These are phyloP conservation scores for Syngnathus floridae DNA, from an alignment of 2,113 vertebrate genomes.

Conservation along the genomic window DNA sequence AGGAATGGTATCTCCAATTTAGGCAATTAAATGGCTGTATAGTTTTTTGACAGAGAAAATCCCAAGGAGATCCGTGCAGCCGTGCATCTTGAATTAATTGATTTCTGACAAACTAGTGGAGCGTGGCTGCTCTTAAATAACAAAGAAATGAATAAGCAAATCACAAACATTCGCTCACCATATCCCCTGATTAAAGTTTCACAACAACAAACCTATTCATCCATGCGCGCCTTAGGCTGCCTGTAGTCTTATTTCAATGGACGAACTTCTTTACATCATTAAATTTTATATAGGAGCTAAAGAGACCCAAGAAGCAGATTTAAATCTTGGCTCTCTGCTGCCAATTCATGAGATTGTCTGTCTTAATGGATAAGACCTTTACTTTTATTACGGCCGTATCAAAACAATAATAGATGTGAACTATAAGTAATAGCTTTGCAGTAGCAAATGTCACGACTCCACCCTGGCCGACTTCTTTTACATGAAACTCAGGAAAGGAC, in stretches of 20 bases:
- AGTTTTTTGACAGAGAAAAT: not conserved
- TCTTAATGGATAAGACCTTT: not conserved
- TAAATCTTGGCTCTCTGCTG: not conserved
- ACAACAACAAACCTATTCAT: not conserved
- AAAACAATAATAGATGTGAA: conserved; percentile 8
- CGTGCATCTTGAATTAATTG: not conserved
- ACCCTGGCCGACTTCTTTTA: conserved; percentile 10
- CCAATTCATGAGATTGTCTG: not conserved
- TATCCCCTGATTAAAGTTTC: conserved; percentile 3
- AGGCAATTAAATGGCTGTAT: not conserved
- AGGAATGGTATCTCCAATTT: not conserved
- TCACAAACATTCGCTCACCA: not conserved
- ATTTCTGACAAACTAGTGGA: conserved; percentile 2
- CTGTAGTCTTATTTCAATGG: not conserved
- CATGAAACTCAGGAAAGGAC: conserved; percentile 39
- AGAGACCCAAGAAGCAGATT: not conserved
- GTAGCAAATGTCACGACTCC: conserved; percentile 16
- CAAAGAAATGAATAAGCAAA: not conserved
- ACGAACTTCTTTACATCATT: not conserved
- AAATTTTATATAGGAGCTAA: not conserved
- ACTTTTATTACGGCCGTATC: not conserved
- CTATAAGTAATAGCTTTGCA: conserved; percentile 8
- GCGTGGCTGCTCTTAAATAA: not conserved
- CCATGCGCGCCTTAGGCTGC: not conserved
- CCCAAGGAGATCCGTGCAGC: not conserved